Evolutionary conservation across 2,113 vertebrate species (phyloP).

Genomic region (Gasterosteus aculeatus): DNA sequence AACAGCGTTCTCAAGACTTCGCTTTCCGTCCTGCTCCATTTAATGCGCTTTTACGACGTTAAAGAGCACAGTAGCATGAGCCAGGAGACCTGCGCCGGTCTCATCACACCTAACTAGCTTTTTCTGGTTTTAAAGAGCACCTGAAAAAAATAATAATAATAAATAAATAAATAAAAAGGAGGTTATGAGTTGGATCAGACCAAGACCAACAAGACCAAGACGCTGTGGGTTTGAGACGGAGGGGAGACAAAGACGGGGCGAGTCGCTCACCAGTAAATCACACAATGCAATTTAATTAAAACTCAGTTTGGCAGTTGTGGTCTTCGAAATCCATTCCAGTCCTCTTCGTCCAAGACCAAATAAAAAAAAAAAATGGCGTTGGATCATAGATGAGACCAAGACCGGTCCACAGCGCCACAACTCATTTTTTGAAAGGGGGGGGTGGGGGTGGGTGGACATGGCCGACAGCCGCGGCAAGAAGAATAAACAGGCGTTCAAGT

Average conservation of each 20-base stretch:
- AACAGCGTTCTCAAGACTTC: conserved; percentile 51
- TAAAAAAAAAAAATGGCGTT: not conserved
- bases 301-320: not conserved
- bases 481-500: conserved; percentile 8
- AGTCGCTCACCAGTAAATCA: not conserved
- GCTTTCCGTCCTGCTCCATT: conserved; percentile 14
- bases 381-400: not conserved
- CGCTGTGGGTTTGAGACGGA: no score
- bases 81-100: not conserved
- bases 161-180: not conserved
- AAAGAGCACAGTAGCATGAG: conserved; percentile 10
- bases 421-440: not conserved
- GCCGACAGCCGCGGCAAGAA: conserved; percentile 1
- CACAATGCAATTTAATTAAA: not conserved
- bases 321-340: not conserved
- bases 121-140: conserved; percentile 8
- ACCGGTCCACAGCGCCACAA: not conserved
- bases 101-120: not conserved
- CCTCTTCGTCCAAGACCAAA: not conserved
- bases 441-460: not conserved
- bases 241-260: not conserved
- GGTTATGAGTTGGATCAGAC: no score
- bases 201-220: not conserved
- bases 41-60: conserved; percentile 20
- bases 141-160: no score